A percentile compares a stretch with the other conserved stretches of the same genome.
phyloP scores from a whole-genome alignment of 2,113 vertebrate genomes.

The Oryzias woworae region DNA sequence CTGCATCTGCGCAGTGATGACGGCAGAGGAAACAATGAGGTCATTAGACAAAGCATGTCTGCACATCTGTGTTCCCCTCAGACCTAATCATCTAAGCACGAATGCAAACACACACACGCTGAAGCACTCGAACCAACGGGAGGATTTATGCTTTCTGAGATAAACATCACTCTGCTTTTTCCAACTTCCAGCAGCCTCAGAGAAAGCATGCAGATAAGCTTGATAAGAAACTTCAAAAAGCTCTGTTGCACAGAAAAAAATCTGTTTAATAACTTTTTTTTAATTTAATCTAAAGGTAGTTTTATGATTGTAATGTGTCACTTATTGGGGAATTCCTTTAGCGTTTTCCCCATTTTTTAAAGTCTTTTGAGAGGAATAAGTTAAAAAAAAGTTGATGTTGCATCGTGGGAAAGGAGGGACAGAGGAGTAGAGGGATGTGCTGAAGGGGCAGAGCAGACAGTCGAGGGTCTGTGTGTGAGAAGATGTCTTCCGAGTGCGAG shows the following conservation, averaged over 20 bases:
- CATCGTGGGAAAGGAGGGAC: conserved; percentile 25
- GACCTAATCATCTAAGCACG: conserved; percentile 23
- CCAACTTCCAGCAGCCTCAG: not conserved
- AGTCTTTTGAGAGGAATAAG: not conserved
- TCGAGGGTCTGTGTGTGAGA: conserved; percentile 42
- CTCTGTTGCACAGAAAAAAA: not conserved
- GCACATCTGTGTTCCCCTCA: conserved; percentile 50
- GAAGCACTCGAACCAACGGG: conserved; percentile 3
- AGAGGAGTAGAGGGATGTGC: conserved; percentile 3
- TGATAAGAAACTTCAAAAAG: no score
- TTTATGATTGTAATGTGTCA: not conserved
- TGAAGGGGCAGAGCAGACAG: conserved; percentile 13
- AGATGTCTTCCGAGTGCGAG: conserved; percentile 59
- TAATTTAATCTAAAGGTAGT: no score
- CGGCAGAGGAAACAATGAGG: conserved; percentile 54
- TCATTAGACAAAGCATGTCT: conserved; percentile 50
- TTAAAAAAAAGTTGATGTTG: conserved; percentile 5
- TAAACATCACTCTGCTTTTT: conserved; percentile 9
- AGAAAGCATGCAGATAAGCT: not conserved
- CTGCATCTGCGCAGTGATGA: conserved; percentile 28
- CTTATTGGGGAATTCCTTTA: not conserved
- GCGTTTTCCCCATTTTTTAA: not conserved
- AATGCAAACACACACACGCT: conserved; percentile 9
- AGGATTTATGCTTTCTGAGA: conserved; percentile 9
- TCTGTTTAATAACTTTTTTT: no score